These are phyloP conservation scores for Caloenas nicobarica DNA, from an alignment of 2,113 vertebrate genomes.

Conservation along the genomic window DNA sequence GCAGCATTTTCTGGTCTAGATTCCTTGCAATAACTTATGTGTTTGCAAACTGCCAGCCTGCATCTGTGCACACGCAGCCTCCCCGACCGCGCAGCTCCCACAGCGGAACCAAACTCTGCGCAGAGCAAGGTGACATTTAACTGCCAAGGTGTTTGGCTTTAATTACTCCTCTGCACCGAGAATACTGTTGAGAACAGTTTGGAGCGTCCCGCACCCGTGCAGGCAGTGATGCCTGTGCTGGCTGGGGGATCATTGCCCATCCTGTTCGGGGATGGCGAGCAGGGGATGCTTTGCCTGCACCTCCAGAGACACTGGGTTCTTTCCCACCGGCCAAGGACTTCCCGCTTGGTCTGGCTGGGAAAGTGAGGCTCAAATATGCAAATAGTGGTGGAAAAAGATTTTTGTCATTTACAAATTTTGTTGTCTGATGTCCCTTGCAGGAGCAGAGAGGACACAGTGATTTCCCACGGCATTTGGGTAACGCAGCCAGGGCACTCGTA, in stretches of 20 bases:
- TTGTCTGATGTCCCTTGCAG: not conserved
- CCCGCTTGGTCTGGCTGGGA: not conserved
- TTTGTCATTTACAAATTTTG: not conserved
- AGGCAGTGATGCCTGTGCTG: not conserved
- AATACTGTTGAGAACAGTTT: not conserved
- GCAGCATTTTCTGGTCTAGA: not conserved
- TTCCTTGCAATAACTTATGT: not conserved
- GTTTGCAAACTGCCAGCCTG: not conserved
- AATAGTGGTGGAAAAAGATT: not conserved
- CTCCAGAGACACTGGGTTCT: not conserved
- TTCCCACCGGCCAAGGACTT: not conserved
- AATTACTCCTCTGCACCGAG: not conserved
- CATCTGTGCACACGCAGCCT: not conserved
- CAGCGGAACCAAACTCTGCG: not conserved
- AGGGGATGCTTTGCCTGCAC: not conserved
- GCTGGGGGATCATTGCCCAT: rapidly evolving
- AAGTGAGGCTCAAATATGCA: rapidly evolving
- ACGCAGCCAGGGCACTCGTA: not conserved
- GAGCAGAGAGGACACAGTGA: not conserved
- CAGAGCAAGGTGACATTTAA: slow-evolving; percentile 29
- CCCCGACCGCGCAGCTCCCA: not conserved
- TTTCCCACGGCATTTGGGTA: not conserved
- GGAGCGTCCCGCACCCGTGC: rapidly evolving
- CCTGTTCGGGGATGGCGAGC: rapidly evolving
- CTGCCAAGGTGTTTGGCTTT: not conserved